These are phyloP conservation scores for Trachymyrmex septentrionalis DNA, from an alignment of 1,140 invertebrate species.

Conservation along the genomic window DNA sequence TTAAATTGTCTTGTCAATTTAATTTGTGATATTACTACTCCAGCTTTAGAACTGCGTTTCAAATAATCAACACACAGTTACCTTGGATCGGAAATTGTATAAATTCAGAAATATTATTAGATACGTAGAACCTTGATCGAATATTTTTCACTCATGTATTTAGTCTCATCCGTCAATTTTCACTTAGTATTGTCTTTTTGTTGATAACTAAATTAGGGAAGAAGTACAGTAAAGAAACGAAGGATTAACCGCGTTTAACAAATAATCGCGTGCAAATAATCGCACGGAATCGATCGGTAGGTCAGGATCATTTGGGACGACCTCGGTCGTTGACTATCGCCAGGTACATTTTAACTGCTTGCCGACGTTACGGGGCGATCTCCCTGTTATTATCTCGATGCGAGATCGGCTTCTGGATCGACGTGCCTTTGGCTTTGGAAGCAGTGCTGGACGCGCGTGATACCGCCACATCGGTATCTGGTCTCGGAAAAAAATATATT, in stretches of 20 bases:
- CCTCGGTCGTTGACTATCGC: constrained; percentile 53
- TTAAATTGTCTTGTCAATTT: no score
- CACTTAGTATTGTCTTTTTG: background rate
- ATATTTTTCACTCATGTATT: no score
- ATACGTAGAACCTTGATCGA: no score
- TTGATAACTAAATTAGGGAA: background rate
- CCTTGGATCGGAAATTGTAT: no score
- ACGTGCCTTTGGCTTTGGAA: constrained; percentile 59
- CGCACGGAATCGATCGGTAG: constrained; percentile 50
- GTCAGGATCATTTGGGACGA: constrained; percentile 44
- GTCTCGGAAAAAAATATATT: constrained; percentile 68
- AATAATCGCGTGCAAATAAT: constrained; percentile 38
- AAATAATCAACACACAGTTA: no score
- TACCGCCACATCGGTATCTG: constrained; percentile 66
- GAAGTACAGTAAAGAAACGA: background rate
- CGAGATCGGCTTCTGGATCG: constrained; percentile 71
- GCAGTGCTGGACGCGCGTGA: constrained; percentile 39
- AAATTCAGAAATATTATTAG: no score
- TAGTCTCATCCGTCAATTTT: no score
- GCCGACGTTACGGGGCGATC: constrained; percentile 53
- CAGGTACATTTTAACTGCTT: constrained; percentile 3
- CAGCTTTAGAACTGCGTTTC: no score
- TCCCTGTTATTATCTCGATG: constrained; percentile 69
- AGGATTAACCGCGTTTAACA: background rate
- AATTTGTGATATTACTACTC: no score